Conservation (phyloP, 2,888 invertebrate species). For the Amaurobius ferox region DNA sequence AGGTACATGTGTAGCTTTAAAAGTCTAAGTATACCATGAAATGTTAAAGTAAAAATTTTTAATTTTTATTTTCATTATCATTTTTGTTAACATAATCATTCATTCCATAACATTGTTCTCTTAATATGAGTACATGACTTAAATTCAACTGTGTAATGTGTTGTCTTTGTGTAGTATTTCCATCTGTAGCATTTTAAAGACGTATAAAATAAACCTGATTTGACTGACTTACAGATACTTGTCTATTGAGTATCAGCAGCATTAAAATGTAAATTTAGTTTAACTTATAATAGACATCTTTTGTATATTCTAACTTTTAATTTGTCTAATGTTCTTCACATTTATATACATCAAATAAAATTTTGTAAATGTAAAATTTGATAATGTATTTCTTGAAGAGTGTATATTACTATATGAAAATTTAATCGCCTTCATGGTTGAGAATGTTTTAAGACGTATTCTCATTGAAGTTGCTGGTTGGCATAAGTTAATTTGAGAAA, state of each 20-base stretch:
- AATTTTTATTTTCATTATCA: conserved; percentile 52
- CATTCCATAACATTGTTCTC: conserved; percentile 53
- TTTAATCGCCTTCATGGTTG: too few species aligned
- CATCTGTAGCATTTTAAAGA: conserved; percentile 65
- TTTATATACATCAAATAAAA: conserved; percentile 1
- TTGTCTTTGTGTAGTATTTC: conserved; percentile 39
- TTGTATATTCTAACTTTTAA: background rate
- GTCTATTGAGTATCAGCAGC: background rate
- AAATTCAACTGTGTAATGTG: conserved; percentile 29
- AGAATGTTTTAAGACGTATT: too few species aligned
- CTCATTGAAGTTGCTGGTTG: too few species aligned
- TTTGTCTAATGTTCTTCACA: background rate
- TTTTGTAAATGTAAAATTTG: background rate
- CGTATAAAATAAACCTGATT: conserved; percentile 45
- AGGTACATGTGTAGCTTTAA: background rate
- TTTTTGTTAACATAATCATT: conserved; percentile 63
- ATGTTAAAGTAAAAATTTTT: conserved; percentile 37
- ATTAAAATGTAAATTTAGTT: background rate
- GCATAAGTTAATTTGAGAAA: too few species aligned
- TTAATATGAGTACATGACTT: conserved; percentile 30
- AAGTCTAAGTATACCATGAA: background rate
- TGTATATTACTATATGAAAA: too few species aligned
- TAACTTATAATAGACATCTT: background rate
- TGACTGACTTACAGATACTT: conserved; percentile 6
- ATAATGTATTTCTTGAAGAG: too few species aligned